Conservation (phyloP, 1,140 invertebrate species). For the Orius insidiosus region DNA sequence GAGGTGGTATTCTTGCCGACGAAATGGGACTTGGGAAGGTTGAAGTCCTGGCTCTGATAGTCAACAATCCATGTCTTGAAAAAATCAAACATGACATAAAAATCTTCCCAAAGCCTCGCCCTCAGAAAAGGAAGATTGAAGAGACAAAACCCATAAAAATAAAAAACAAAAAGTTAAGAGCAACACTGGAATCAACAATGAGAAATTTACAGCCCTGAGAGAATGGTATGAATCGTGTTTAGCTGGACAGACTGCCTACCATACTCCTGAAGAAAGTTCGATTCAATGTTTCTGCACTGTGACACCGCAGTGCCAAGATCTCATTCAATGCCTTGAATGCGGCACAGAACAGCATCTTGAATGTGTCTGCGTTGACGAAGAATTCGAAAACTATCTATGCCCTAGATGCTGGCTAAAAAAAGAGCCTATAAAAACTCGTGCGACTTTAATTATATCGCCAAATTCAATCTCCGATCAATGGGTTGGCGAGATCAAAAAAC, state of each 20-base stretch:
- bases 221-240: not conserved
- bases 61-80: slow-evolving; percentile 31
- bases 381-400: slow-evolving; percentile 28
- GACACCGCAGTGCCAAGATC: not conserved
- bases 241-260: not conserved
- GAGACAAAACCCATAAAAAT: no score
- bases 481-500: slow-evolving; percentile 51
- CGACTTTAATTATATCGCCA: slow-evolving; percentile 61
- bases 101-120: no score
- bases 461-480: slow-evolving; percentile 49
- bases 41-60: slow-evolving; percentile 50
- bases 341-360: slow-evolving; percentile 36
- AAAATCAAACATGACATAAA: not conserved
- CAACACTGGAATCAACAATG: slow-evolving; percentile 3
- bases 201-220: not conserved
- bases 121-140: not conserved
- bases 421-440: slow-evolving; percentile 31
- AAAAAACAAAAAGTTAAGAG: not conserved
- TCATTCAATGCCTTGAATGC: slow-evolving; percentile 35
- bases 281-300: not conserved
- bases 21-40: slow-evolving; percentile 76
- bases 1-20: slow-evolving; percentile 65
- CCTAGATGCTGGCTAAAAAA: slow-evolving; percentile 41
- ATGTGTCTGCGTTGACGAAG: slow-evolving; percentile 37
- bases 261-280: no score